A percentile compares a stretch with the other conserved stretches of the same genome.
Conservation (phyloP, 92 coral and sea anemone species). For the Epizoanthus illoricatus region DNA sequence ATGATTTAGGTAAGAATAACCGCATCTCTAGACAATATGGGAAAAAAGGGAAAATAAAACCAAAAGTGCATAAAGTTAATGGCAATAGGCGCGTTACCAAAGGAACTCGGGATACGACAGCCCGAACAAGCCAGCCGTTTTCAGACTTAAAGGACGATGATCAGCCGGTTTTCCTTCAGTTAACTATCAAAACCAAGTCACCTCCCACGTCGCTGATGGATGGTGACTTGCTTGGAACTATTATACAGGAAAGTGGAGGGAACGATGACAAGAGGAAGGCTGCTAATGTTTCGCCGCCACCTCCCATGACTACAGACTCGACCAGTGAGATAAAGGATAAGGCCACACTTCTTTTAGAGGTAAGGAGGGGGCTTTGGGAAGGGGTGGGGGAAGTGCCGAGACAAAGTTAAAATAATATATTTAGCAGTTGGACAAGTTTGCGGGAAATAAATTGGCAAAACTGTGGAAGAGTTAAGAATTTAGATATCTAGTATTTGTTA, state of each 20-base stretch:
- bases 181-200: not conserved
- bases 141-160: not conserved
- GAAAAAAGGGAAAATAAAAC: not conserved
- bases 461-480: not conserved
- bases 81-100: not conserved
- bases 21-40: not conserved
- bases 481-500: not conserved
- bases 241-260: slow-evolving; percentile 43
- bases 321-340: slow-evolving; percentile 1
- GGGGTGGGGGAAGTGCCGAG: not conserved
- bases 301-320: not conserved
- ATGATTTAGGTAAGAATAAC: not conserved
- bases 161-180: not conserved
- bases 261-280: slow-evolving; percentile 25
- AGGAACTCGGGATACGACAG: not conserved
- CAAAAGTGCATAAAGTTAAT: not conserved
- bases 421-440: slow-evolving; percentile 20
- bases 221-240: slow-evolving; percentile 56
- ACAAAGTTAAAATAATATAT: not conserved
- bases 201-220: slow-evolving; percentile 27
- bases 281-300: not conserved
- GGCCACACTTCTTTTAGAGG: slow-evolving; percentile 18
- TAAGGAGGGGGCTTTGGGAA: not conserved
- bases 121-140: not conserved
- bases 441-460: too few species aligned